Evolutionary conservation across 2,113 vertebrate species (phyloP).

Genomic region (Morone chrysops): DNA sequence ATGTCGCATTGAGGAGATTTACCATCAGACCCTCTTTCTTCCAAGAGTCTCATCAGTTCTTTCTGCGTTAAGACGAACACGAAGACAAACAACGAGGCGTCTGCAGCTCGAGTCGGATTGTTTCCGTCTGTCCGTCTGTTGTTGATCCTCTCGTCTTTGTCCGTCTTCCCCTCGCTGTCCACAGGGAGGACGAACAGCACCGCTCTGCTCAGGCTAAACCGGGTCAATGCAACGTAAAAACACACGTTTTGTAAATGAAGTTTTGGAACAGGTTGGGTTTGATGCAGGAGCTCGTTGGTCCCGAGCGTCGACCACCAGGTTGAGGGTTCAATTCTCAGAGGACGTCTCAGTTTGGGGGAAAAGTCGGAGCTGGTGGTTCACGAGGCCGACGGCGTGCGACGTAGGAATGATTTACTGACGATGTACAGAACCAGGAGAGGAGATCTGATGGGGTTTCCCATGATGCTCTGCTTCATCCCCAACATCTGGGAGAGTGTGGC

Average conservation of each 20-base stretch:
- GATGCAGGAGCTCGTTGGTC: background rate
- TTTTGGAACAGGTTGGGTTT: background rate
- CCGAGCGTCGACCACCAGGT: background rate
- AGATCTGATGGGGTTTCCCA: background rate
- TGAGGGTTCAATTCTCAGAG: background rate
- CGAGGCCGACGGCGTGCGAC: background rate
- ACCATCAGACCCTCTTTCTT: background rate
- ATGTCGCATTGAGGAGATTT: background rate
- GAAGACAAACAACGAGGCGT: background rate
- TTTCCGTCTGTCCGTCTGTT: background rate
- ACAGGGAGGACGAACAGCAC: background rate
- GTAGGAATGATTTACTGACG: constrained; percentile 14
- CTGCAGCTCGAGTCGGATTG: background rate
- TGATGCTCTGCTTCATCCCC: background rate
- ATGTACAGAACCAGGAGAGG: background rate
- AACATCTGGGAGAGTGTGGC: background rate
- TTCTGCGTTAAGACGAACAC: background rate
- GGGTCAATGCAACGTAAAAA: background rate
- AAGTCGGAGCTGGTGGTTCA: background rate
- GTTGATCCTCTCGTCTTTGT: background rate
- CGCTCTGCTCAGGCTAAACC: background rate
- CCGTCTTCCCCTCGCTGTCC: background rate
- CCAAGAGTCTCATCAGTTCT: background rate
- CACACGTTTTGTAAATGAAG: background rate
- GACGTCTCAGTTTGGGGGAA: background rate